Base-by-base conservation (phyloP, 2,888 invertebrate species). In the Calliopum simillimum region DNA sequence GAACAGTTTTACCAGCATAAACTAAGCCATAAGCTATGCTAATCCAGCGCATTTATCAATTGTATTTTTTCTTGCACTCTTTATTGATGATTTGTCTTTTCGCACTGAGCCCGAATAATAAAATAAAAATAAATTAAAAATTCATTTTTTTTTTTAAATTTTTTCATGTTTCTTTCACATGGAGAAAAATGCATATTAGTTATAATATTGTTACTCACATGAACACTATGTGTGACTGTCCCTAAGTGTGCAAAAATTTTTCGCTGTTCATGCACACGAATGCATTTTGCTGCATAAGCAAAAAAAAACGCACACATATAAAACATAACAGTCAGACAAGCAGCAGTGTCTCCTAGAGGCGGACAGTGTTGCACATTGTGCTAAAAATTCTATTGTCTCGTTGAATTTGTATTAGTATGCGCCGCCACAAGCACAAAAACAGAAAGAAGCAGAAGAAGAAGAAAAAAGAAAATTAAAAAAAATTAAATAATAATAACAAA, bases 221-320 rank as follows among this genome's bases (percentile, higher is more conserved):
- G 41, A 19, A 43, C 19, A 21, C 11, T 13, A 4, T 23, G 14
- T 25, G 16, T 25, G 25, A 33, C 4, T 33, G 33, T 19, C 62
- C 14, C 56, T 55, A 66, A 66, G 23, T n/a, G 65, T 55, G 55
- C 44, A 56, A 66, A n/a, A 63, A 56, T 55, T 66, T 55, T 56
- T 23, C 23, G 65, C 65, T 65, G 55, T 46, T 66, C 64, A 43
- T 51, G 64, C 64, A 62, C 62, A 65, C 44, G 55, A 55, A 43
- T 44, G 65, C 53, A 51, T 51, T 55, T 8, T 33, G 51, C 64
- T 62, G 64, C 49, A 41, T 49, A 33, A 6, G 51, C 16, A 25
- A 21, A 19, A 19, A 16, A n/a, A 4, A 16, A 53, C 5, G 49
- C 55, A 21, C 13, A 19, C 13, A 13, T 56, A 56, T 14, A 23